Base-by-base conservation (phyloP, 2,113 vertebrate species). In the Apteryx mantelli region DNA sequence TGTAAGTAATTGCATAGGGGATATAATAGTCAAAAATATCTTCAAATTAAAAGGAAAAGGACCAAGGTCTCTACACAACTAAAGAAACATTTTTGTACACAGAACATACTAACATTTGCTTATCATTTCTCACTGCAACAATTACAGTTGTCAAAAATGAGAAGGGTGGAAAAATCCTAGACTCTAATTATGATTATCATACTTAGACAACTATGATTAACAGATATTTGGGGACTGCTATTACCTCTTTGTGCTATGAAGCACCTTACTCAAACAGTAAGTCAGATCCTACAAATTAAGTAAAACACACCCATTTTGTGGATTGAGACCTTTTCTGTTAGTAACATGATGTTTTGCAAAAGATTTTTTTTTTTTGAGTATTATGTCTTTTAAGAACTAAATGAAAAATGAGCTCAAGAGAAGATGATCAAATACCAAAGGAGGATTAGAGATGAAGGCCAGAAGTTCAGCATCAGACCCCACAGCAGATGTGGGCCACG, bases 61-160 rank as follows among this genome's bases (percentile, higher is more conserved):
- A 60, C 24, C 7, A 2, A 38, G 42, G 63, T 18, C 34, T 42
- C 38, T 3, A 3, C 30, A 38, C 2, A 15, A 28, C 58, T 19
- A 14, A 16, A 32, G 13, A 34, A 38, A 8, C n/a, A 25, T 20
- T 48, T 25, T 13, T 11, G 11, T 12, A n/a, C 44, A 4, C 22
- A 4, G 0, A 7, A 56, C 32, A 4, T 4, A 5, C 28, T 16
- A 7, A 9, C 7, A 2, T 25, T 14, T 2, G 0, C 38, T 55
- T 28, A 63, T 30, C 61, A 25, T 28, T 68, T 68, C 78, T 61
- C 83, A 24, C 14, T 25, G n/a, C 18, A 46, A 12, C 42, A 70
- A 44, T 60, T 71, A 24, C 70, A 25, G 56, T 21, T 26, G 60
- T 73, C 52, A 73, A 42, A 87, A 79, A 44, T 7, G 53, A 87